Percentiles rank a stretch among this genome's conserved stretches.
Evolutionary conservation across 35 echinoderm and acorn worm genomes (phyloP).

Genomic region (Nesometra sesokonis): DNA sequence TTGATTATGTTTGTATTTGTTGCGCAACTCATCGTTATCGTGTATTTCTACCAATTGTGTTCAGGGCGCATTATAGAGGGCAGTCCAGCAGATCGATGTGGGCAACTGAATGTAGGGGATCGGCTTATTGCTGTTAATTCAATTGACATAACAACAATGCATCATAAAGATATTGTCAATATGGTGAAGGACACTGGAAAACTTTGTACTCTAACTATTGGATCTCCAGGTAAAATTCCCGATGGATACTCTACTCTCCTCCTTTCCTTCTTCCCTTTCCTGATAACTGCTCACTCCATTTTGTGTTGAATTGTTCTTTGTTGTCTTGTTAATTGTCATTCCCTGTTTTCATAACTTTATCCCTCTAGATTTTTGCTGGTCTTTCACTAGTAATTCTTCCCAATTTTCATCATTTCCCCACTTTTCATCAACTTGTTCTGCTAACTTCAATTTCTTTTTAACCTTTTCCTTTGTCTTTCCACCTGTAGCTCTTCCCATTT

Average conservation of each 20-base stretch:
- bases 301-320: no score
- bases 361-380: no score
- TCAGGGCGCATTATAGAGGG: slow-evolving; percentile 85
- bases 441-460: no score
- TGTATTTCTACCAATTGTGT: background rate
- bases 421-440: no score
- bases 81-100: slow-evolving; percentile 81
- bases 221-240: slow-evolving; percentile 53
- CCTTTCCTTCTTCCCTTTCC: background rate
- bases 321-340: no score
- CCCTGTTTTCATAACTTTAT: no score
- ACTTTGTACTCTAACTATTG: slow-evolving; percentile 71
- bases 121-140: slow-evolving; percentile 77
- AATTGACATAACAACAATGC: slow-evolving; percentile 67
- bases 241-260: background rate
- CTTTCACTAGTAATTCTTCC: no score
- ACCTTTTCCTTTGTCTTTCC: no score
- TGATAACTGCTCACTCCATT: no score
- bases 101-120: slow-evolving; percentile 71
- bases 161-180: slow-evolving; percentile 96
- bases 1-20: no score
- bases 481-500: no score
- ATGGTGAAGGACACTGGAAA: slow-evolving; percentile 91
- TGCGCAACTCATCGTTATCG: background rate
- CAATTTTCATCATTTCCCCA: no score